Base-by-base conservation (phyloP, 2,113 vertebrate genomes). In the Tinamus guttatus region DNA sequence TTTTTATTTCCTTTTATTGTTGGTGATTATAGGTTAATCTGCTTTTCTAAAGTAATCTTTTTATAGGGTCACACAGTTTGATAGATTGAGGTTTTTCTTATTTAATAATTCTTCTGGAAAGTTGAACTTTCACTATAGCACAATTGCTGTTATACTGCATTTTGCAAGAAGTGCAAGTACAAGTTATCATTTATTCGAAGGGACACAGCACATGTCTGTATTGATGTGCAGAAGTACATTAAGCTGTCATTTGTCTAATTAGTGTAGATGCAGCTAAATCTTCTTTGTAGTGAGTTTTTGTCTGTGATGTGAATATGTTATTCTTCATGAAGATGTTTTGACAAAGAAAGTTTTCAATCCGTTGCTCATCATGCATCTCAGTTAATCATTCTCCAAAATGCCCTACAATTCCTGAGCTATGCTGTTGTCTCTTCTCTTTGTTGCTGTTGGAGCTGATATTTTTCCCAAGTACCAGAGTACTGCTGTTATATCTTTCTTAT, bases 1-100 rank as follows among this genome's bases (percentile, higher is more conserved):
- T 96, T 95, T 94, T 85, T 10, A 79, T 96, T 97, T 97, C 95
- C 95, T 89, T 93, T 92, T 77, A 73, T 93, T 95, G 92, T 92
- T 80, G 90, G 85, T 77, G 94, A 89, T 94, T 94, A 83, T 87
- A 84, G 89, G 85, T 95, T 97, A 97, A 93, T 84, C 68, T 88
- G 85, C 84, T 88, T 83, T 87, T 93, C 87, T 84, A 79, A 77
- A 68, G 56, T 36, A 22, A 1, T 27, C 36, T 60, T 94, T 96
- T 86, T 62, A 62, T 70, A 27, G 65, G 73, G 62, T 84, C 85
- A 85, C 41, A 27, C 84, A 40, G 69, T 91, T 60, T 76, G 77
- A 56, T 94, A 34, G 0, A 81, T 92, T 93, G 93, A 92, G 69
- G 69, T 81, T 93, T 93, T 92, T 56, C 69, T 93, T 96, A 75